Base-by-base conservation (phyloP, 1,140 invertebrate species). In the Tetramorium alpestre region DNA sequence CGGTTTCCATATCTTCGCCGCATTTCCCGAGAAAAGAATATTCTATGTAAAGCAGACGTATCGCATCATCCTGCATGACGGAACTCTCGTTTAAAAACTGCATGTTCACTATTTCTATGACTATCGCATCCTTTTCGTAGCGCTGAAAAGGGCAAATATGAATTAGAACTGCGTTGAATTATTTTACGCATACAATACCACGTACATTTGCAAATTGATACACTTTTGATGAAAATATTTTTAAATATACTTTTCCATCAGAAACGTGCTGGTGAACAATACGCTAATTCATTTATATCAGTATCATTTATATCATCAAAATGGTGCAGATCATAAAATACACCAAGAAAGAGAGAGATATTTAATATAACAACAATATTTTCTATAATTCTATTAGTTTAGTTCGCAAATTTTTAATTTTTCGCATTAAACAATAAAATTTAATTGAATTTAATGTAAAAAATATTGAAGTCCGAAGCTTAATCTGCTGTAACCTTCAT, bases 1-100 rank as follows among this genome's bases (percentile, higher is more conserved):
- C 25, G 0, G 93, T 93, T 70, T 94, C 93, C 92, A 94, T 91
- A 41, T 93, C 86, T 7, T 80, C 76, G 11, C 93, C 92, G 6
- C n/a, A 51, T 65, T 92, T 86, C 8, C 91, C 90, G 54, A 94
- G 87, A 41, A 93, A 93, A 0, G 88, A 87, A 73, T 92, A 94
- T 18, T 94, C 92, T 5, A 94, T 41, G 44, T 90, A 94, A 62
- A 94, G 60, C 28, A 92, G 65, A 6, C 88, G 85, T 72, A 89
- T 72, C 3, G 90, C 84, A 0, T 81, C 28, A 28, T 91, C 77
- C 5, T 70, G 28, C 70, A 84, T 78, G 18, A 93, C 16, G 1
- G 8, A 18, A 65, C 88, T 89, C 22, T 70, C 88, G 16, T 91
- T 70, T 25, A 91, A 93, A 28, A 93, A 44, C n/a, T 54, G 89